Base-by-base conservation (phyloP, 2,797 vertebrate genomes). In the Parambassis ranga region DNA sequence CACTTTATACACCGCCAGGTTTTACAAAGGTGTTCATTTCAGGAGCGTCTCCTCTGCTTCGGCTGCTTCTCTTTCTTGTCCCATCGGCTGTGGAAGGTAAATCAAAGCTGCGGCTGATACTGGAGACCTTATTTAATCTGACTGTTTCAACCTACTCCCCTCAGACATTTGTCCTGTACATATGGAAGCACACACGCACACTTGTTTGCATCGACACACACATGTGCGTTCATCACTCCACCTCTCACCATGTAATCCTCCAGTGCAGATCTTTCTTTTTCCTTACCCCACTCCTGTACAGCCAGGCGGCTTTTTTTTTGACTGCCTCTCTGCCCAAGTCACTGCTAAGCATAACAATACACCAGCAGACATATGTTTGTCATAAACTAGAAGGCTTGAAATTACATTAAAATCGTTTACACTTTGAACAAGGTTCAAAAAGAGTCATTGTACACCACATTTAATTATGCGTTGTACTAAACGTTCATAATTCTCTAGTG, bases 11-110 rank as follows among this genome's bases (percentile, higher is more conserved):
- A 62, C 49, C 71, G 58, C 76, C 91, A 93, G 91, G 89, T 91
- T 93, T 92, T 49, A 85, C 82, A 77, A 88, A 93, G 91, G 91
- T 92, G 90, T 92, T 89, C 88, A 92, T 92, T 93, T 92, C 92
- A 92, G 83, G 87, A 90, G 78, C 65, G 24, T 86, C 83, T 89
- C 74, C 71, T 70, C 79, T 50, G 61, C 82, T 76, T 78, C 55
- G 7, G 46, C 81, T 74, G 67, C 71, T 81, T 62, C 60, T 59
- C 73, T 78, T 62, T 68, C 70, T 79, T 65, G 60, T 68, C 71
- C 69, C 71, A 20, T 71, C 37, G 39, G 64, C 75, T 30, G 59
- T 60, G 71, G 75, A 86, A 69, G 58, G 77, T 73, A 81, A 89
- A 89, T 89, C 86, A 87, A 84, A 86, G 86, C 79, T 23, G 15